Base-by-base conservation (phyloP, 2,113 vertebrate species). In the Furnarius figulus region DNA sequence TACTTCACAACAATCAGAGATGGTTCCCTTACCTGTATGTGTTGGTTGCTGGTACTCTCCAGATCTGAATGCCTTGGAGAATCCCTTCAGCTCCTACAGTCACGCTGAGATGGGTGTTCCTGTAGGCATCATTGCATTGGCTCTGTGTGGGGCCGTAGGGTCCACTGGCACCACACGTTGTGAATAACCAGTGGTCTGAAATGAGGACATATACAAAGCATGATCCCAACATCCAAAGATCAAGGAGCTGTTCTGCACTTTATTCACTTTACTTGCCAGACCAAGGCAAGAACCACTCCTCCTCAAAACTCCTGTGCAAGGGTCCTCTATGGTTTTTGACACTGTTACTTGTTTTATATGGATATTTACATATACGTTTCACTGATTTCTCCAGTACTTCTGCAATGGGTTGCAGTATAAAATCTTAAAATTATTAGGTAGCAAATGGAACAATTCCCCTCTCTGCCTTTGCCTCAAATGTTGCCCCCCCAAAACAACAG, bases 91-190 rank as follows among this genome's bases (percentile, higher is more conserved):
- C 98, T 67, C 98, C 98, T 14, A 99, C 98, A 21, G 98, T 96
- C 97, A 99, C 99, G 27, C 98, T 99, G 96, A 99, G 97, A 93
- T 99, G 99, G 96, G 97, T 98, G 92, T 98, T 98, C 91, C 98
- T 98, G 95, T 99, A 99, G 95, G 98, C 98, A 47, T 99, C 98
- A n/a, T 98, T 98, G 97, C 99, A 99, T 93, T 99, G 99, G 75
- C 98, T 98, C 87, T 99, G 99, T 12, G 98, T 99, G 37, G 99
- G 99, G 44, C 99, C 99, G 3, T 98, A 98, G 30, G 99, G 98
- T 35, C 99, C 99, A 1, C 97, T 98, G 61, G 99, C 99, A 58
- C 99, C 99, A 42, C 99, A 99, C 2, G 99, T 99, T 83, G 98
- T 98, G 91, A 99, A 99, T 33, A 98, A 79, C 99, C 99, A 99